phyloP scores from a whole-genome alignment of 2,113 vertebrate genomes.

The Rissa tridactyla region DNA sequence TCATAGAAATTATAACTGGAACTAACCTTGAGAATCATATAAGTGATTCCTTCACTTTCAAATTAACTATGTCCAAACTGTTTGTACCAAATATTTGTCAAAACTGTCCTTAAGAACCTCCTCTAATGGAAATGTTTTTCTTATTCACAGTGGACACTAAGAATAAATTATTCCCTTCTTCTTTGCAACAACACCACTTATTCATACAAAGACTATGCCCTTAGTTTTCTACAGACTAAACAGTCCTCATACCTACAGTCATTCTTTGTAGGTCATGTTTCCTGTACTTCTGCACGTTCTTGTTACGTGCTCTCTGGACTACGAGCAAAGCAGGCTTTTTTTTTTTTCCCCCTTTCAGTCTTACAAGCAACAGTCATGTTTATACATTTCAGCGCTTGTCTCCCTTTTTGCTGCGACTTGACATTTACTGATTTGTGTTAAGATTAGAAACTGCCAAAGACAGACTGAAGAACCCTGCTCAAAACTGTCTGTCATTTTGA shows the following conservation, averaged over 20 bases:
- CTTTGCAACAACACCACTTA: neutral
- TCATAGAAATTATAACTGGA: neutral
- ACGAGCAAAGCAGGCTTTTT: neutral
- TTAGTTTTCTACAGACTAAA: neutral
- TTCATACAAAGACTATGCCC: neutral
- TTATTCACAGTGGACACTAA: neutral
- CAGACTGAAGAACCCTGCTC: neutral
- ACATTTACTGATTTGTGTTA: neutral
- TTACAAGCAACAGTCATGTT: neutral
- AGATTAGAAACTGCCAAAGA: neutral
- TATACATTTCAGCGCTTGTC: neutral
- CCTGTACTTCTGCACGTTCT: neutral
- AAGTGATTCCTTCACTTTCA: neutral
- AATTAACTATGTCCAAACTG: neutral
- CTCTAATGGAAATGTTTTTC: neutral
- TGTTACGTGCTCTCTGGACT: neutral
- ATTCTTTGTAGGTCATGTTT: neutral
- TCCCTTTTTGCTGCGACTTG: neutral
- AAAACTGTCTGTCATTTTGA: neutral
- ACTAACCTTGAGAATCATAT: neutral
- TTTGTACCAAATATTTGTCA: conserved; percentile 8
- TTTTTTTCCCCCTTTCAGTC: neutral
- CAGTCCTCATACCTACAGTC: neutral
- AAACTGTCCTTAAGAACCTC: neutral
- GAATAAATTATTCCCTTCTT: neutral